Percentiles rank a stretch among this genome's conserved stretches.
phyloP scores from a whole-genome alignment of 2,888 invertebrate genomes.

The Steinernema carpocapsae region DNA sequence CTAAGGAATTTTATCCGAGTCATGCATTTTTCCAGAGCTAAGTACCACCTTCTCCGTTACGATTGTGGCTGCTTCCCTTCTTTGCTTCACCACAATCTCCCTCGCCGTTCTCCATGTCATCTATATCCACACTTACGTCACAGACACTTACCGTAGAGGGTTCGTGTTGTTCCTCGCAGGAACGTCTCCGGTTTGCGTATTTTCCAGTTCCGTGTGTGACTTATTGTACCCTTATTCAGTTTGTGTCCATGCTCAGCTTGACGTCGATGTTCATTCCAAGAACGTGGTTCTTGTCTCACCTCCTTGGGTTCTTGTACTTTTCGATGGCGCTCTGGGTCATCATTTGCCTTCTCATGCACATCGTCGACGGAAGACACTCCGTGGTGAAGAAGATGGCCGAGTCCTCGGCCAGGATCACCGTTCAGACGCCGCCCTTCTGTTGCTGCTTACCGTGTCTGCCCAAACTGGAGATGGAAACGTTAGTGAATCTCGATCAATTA shows the following conservation, averaged over 20 bases:
- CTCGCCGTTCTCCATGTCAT: constrained; percentile 59
- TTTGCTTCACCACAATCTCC: constrained; percentile 54
- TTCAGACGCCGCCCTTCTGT: constrained; percentile 65
- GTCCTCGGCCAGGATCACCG: constrained; percentile 38
- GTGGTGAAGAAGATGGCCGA: constrained; percentile 49
- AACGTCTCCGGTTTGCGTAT: constrained; percentile 55
- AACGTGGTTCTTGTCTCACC: constrained; percentile 65
- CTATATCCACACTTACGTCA: constrained; percentile 56
- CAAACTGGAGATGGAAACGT: constrained; percentile 59
- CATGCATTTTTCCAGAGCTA: constrained; percentile 37
- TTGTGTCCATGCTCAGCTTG: constrained; percentile 59
- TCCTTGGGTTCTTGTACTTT: constrained; percentile 64
- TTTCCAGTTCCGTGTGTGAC: not conserved
- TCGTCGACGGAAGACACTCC: constrained; percentile 57
- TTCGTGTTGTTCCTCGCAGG: constrained; percentile 60
- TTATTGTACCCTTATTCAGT: constrained; percentile 43
- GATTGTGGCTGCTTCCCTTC: constrained; percentile 50
- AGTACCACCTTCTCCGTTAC: constrained; percentile 51
- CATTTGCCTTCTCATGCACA: constrained; percentile 63
- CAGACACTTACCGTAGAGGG: constrained; percentile 51
- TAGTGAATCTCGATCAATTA: too few species aligned
- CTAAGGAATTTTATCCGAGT: not conserved
- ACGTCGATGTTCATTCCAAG: constrained; percentile 66
- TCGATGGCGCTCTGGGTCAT: constrained; percentile 65
- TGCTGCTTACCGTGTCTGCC: constrained; percentile 66